Evolutionary conservation across 2,888 invertebrate genomes (phyloP), one percentile per base, ranked within the genome.

Genomic region (Hypselothyrea guttata): DNA sequence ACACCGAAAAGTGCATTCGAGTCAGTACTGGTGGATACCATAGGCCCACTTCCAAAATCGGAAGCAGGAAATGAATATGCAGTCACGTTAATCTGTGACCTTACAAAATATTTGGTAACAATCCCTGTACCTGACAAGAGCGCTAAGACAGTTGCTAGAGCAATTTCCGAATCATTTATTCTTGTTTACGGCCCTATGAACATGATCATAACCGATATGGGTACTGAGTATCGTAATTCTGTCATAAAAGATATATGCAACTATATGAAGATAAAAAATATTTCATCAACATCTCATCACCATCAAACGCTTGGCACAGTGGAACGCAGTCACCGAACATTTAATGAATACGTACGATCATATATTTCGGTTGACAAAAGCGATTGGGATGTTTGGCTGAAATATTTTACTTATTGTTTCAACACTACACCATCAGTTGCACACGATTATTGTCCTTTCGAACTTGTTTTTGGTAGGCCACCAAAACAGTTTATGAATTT

Each of bases 371-470:
- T 44, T 1, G 8, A 31, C 5, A 44, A 31, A 31, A 16, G 16
- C 16, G 30, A 44, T 31, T 44, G 44, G 44, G 16, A 33, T 5
- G 5, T 5, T 4, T 30, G 13, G 28, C 7, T 44, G 8, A 31
- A 44, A n/a, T 44, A 44, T 7, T 44, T 44, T 30, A 33, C 33
- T 11, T 42, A 42, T n/a, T 42, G 30, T 42, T 42, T 30, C 4
- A 30, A 42, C n/a, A 42, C 28, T 7, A 41, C 42, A 0, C 30
- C 30, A 9, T 42, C 30, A 16, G 31, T 31, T 1, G 31, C 16
- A 11, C 44, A 44, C 11, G 44, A 33, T 0, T 18, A 44, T 16
- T 42, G 30, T 15, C 42, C 28, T 5, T 30, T 27, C 1, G 30
- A 30, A 41, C 15, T 44, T 11, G 31, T 44, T 16, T 18, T 16